Conservation (phyloP, 2,113 vertebrate genomes). For the Cricetomys ansorgei region DNA sequence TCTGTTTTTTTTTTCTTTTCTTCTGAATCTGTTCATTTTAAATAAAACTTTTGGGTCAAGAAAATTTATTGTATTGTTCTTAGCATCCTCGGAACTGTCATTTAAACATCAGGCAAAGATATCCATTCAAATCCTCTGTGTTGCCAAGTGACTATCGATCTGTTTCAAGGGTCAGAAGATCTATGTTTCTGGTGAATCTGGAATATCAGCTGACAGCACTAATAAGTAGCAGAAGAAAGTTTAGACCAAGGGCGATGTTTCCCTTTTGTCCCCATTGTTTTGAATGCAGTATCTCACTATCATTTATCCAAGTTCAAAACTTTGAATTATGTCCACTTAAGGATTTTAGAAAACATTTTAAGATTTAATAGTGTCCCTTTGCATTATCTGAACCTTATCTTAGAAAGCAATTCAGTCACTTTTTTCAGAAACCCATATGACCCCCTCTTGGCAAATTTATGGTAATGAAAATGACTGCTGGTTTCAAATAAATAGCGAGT, state of each 20-base stretch:
- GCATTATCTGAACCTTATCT: slow-evolving; percentile 62
- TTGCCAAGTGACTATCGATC: slow-evolving; percentile 81
- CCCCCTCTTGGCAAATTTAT: slow-evolving; percentile 66
- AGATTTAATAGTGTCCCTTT: slow-evolving; percentile 62
- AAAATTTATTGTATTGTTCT: slow-evolving; percentile 45
- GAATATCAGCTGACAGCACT: slow-evolving; percentile 84
- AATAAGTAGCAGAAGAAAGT: slow-evolving; percentile 86
- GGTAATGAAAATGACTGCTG: slow-evolving; percentile 12
- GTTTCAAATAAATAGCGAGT: slow-evolving; percentile 59
- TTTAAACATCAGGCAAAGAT: slow-evolving; percentile 71
- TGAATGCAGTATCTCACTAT: slow-evolving; percentile 79
- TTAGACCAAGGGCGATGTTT: slow-evolving; percentile 81
- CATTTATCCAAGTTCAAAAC: slow-evolving; percentile 82
- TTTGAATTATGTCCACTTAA: slow-evolving; percentile 78
- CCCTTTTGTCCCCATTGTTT: slow-evolving; percentile 80
- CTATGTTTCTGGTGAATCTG: slow-evolving; percentile 81
- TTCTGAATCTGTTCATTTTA: slow-evolving; percentile 62
- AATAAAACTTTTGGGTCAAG: slow-evolving; percentile 74
- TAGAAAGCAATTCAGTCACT: slow-evolving; percentile 64
- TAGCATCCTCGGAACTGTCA: slow-evolving; percentile 62
- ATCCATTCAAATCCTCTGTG: slow-evolving; percentile 73
- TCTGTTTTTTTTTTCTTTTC: neutral
- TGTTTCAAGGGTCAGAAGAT: slow-evolving; percentile 79
- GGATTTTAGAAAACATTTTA: slow-evolving; percentile 77
- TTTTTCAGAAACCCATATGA: slow-evolving; percentile 65